Evolutionary conservation across 2,888 invertebrate genomes (phyloP).

Genomic region (Muscina levida): DNA sequence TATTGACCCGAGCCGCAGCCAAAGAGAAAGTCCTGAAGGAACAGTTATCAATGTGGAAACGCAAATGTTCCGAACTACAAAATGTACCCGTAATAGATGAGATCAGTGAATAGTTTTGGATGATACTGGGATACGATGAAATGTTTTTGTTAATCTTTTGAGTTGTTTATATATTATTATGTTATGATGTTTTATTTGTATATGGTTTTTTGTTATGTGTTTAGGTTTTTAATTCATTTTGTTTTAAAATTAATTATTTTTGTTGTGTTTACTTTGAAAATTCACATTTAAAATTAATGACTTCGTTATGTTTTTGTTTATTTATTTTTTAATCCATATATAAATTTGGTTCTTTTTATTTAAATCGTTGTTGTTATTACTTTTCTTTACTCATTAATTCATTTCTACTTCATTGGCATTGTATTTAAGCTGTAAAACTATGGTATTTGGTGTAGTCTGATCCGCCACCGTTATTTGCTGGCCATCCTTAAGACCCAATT

Average conservation of each 20-base stretch:
- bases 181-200: conserved; percentile 34
- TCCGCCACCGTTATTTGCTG: conserved; percentile 95
- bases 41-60: conserved; percentile 79
- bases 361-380: neutral
- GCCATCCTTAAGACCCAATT: conserved; percentile 91
- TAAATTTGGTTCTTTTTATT: conserved; percentile 9
- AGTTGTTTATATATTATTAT: conserved; percentile 25
- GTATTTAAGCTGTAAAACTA: conserved; percentile 88
- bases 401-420: conserved; percentile 82
- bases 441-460: conserved; percentile 91
- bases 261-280: too few species aligned
- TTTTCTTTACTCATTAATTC: conserved; percentile 68
- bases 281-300: too few species aligned
- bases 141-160: conserved; percentile 47
- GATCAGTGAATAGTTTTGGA: conserved; percentile 77
- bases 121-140: neutral
- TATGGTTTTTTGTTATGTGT: conserved; percentile 30
- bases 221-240: conserved; percentile 26
- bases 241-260: conserved; percentile 4
- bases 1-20: conserved; percentile 83
- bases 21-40: conserved; percentile 84
- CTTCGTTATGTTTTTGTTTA: conserved; percentile 20
- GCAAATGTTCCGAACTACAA: conserved; percentile 79
- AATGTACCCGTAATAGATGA: conserved; percentile 80
- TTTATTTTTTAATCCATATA: conserved; percentile 14